Percentiles rank a stretch among this genome's conserved stretches.
These are phyloP conservation scores for Babylonia areolata DNA, from an alignment of 1,140 invertebrate species.

Conservation along the genomic window DNA sequence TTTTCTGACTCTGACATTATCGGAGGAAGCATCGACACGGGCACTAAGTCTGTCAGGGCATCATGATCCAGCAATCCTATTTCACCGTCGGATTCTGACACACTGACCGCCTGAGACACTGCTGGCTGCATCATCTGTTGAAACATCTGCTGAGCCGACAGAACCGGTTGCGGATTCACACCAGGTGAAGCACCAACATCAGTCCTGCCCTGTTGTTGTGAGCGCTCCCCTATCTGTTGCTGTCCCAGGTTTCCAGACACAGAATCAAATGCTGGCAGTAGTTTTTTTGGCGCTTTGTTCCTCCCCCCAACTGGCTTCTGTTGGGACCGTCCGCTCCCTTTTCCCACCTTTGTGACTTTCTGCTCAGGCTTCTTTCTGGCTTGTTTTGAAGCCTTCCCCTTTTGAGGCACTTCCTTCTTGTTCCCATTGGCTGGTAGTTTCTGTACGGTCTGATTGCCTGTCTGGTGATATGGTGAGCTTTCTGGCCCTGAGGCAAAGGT, in stretches of 20 bases:
- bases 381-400: background rate
- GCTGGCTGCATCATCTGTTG: background rate
- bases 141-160: background rate
- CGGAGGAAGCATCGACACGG: background rate
- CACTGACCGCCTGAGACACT: background rate
- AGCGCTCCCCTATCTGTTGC: background rate
- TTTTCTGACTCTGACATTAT: background rate
- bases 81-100: background rate
- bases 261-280: background rate
- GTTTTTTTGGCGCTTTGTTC: background rate
- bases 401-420: background rate
- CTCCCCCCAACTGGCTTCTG: background rate
- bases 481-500: background rate
- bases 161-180: background rate
- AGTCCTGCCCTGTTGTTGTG: background rate
- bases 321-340: background rate
- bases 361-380: background rate
- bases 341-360: background rate
- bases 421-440: background rate
- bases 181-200: background rate
- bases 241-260: background rate
- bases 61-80: background rate
- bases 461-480: background rate
- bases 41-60: background rate
- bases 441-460: too few species aligned